phyloP scores from a whole-genome alignment of 2,888 invertebrate genomes.

The Hoplodrina ambigua region DNA sequence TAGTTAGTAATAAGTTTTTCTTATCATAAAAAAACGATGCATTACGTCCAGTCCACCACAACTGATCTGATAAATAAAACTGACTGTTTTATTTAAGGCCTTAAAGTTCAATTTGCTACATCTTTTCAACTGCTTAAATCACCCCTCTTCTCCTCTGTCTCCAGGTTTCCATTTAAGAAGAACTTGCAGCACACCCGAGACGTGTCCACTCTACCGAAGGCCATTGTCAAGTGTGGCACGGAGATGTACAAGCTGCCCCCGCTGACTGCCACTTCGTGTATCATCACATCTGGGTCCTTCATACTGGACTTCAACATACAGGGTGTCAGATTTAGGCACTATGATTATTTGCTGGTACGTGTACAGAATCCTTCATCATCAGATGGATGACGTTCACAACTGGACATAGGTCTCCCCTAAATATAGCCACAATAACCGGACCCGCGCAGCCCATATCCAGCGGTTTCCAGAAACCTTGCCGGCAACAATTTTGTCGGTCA shows the following conservation, averaged over 20 bases:
- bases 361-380: too few species aligned
- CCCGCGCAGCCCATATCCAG: too few species aligned
- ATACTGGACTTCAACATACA: conserved; percentile 87
- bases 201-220: conserved; percentile 82
- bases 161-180: conserved; percentile 87
- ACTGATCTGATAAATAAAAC: background rate
- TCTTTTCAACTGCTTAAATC: too few species aligned
- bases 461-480: too few species aligned
- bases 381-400: too few species aligned
- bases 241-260: conserved; percentile 86
- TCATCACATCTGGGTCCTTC: conserved; percentile 86
- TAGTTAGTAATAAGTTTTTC: too few species aligned
- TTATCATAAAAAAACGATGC: too few species aligned
- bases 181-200: conserved; percentile 82
- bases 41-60: too few species aligned
- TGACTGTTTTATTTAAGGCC: background rate
- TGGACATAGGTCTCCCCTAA: too few species aligned
- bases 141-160: background rate
- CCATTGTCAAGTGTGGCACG: conserved; percentile 86
- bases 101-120: background rate
- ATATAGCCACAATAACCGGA: too few species aligned
- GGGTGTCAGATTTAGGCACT: conserved; percentile 83
- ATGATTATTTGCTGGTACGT: conserved; percentile 83
- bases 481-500: too few species aligned
- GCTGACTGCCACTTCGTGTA: conserved; percentile 83